Percentiles rank a stretch among this genome's conserved stretches.
Conservation (phyloP, 2,888 invertebrate species). For the Luperina nickerlii region DNA sequence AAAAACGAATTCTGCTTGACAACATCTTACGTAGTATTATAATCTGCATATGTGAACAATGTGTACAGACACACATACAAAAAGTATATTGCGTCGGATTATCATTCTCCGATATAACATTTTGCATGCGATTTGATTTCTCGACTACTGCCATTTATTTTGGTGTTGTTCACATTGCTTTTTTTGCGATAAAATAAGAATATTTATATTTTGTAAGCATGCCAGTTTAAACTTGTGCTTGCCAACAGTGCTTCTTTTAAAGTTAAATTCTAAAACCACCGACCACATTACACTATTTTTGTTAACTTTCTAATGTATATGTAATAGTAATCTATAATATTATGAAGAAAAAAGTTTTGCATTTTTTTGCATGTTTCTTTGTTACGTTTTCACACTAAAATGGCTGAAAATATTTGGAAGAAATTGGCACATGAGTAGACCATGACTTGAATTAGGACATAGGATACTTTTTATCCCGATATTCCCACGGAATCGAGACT, state of each 20-base stretch:
- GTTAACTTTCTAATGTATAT: background rate
- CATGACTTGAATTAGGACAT: too few relatives aligned
- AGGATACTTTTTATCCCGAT: too few relatives aligned
- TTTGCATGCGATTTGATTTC: conserved; percentile 41
- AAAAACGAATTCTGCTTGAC: background rate
- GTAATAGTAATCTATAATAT: too few relatives aligned
- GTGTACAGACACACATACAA: background rate
- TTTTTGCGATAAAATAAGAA: background rate
- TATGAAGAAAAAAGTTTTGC: too few relatives aligned
- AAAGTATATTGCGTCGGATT: conserved; percentile 31
- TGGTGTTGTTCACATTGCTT: background rate
- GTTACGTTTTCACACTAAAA: too few relatives aligned
- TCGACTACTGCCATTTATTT: conserved; percentile 1
- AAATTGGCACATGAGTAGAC: too few relatives aligned
- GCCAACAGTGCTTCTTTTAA: background rate
- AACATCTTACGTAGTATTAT: conserved; percentile 11
- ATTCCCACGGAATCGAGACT: too few relatives aligned
- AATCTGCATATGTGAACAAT: conserved; percentile 36
- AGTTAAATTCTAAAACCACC: background rate
- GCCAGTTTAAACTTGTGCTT: background rate
- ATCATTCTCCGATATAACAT: conserved; percentile 32
- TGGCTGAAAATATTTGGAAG: too few relatives aligned
- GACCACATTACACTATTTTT: background rate
- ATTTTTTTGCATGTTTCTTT: too few relatives aligned
- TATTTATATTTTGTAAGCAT: background rate